Evolutionary conservation across 2,888 invertebrate genomes (phyloP), one percentile per base, ranked within the genome.

Genomic region (Ichneumon xanthorius): DNA sequence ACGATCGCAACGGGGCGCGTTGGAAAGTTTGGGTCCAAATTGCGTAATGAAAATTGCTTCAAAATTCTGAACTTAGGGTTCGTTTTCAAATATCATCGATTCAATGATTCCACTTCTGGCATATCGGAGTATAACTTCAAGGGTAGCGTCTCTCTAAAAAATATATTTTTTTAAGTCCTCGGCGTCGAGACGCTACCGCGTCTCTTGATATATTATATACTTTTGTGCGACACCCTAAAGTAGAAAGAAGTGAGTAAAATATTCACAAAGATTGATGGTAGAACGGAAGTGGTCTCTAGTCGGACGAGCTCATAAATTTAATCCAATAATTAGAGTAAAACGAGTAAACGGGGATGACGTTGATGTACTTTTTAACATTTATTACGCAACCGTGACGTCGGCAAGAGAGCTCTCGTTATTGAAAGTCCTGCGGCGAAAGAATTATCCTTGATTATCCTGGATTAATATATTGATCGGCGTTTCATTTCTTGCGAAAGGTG

Each of bases 391-490:
- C 16, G 30, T 14, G 33, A 61, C 61, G 61, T 30, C 16, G 61
- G 30, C 33, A 4, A 30, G 33, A 33, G 33, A 33, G 30, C 26
- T 61, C 16, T 61, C 33, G 14, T 33, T 33, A 33, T 61, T 33
- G 30, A 61, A 61, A 33, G 26, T 61, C 33, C 30, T 16, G 16
- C 16, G 16, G n/a, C 22, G 26, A 26, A 58, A 26, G 26, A 58
- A 58, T 26, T 9, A 26, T 26, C 11, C 19, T 58, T 11, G 58
- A 61, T 26, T 4, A 33, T 61, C 5, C 33, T 33, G 30, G 16
- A 61, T 61, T 33, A 61, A 61, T 61, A 14, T n/a, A 61, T 61
- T 16, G 61, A 61, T 30, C 61, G 33, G 61, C 2, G 61, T 61
- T 61, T 61, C 6, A n/a, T 61, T 30, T 33, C 26, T 30, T 33